Percentiles rank a stretch among this genome's conserved stretches.
Evolutionary conservation across 2,888 invertebrate genomes (phyloP).

Genomic region (Iphiclides podalirius): DNA sequence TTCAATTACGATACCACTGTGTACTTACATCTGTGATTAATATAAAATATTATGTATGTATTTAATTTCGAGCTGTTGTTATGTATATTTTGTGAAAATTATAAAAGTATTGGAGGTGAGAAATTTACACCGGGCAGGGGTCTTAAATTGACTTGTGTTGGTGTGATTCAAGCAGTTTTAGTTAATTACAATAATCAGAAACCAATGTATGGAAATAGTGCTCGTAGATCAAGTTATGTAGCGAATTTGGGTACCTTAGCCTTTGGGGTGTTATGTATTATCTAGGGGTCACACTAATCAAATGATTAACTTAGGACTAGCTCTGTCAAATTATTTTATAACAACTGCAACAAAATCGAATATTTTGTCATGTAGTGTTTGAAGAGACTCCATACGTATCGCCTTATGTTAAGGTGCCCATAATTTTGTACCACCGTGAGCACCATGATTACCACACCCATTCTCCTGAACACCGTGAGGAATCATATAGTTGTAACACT

Average conservation of each 20-base stretch:
- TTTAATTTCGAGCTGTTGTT: constrained; percentile 31
- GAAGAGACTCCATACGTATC: neutral
- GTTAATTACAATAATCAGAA: constrained; percentile 35
- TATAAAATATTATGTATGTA: constrained; percentile 34
- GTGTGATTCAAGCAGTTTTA: constrained; percentile 56
- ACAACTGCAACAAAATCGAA: too few species aligned
- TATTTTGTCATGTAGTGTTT: neutral
- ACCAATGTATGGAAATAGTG: constrained; percentile 13
- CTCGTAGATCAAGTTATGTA: constrained; percentile 14
- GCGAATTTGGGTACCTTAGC: constrained; percentile 19
- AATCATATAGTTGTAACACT: constrained; percentile 48
- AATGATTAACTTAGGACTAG: too few species aligned
- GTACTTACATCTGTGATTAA: constrained; percentile 57
- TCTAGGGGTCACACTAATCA: too few species aligned
- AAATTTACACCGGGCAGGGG: constrained; percentile 22
- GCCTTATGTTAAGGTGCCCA: neutral
- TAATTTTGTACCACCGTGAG: neutral
- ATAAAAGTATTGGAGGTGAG: neutral
- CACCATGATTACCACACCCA: constrained; percentile 8
- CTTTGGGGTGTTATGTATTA: neutral
- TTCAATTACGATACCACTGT: constrained; percentile 37
- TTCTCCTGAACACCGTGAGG: constrained; percentile 30
- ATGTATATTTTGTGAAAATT: constrained; percentile 34
- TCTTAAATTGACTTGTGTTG: constrained; percentile 53
- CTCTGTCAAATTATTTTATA: too few species aligned